Evolutionary conservation across 2,888 invertebrate species (phyloP), one percentile per base, ranked within the genome.

Genomic region (Biston betularia): DNA sequence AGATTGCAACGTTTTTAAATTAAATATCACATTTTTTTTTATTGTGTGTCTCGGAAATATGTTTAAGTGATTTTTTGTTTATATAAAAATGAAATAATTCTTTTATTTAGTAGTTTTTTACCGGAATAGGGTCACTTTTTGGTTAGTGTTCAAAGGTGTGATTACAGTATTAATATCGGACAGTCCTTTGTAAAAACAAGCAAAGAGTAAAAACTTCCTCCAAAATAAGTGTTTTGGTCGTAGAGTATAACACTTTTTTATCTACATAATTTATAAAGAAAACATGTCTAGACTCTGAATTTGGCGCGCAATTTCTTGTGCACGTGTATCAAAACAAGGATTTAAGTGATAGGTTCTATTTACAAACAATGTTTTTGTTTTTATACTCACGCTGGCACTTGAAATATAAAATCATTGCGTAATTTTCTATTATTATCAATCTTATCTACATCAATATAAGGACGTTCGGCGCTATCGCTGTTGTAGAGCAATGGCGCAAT

Each of bases 341-440:
- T 56, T 48, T 34, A 40, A 56, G 34, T 44, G 49, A 56, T 45
- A 62, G 33, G 6, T 24, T 14, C 3, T 62, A 40, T 57, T 57
- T 63, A 52, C 63, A 44, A 63, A 42, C 62, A 55, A 52, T 52
- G 40, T 40, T 56, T 57, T 56, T 44, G 56, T 58, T 58, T 42
- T 54, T 53, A 48, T 58, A 8, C 35, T 24, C 15, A 14, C 7
- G 11, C 46, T 15, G 45, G 34, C 14, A 44, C 35, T 33, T 45
- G 44, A 46, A 63, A 63, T 24, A 55, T 44, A 56, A 59, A 15
- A 24, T 60, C 44, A 49, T 45, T 66, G 46, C 45, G 60, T 68
- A 49, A 55, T 55, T 49, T 33, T 46, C 11, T 8, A 12, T 24
- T 61, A 48, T 54, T 63, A 64, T 63, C 24, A 35, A 0, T n/a